phyloP scores from a whole-genome alignment of 2,797 vertebrate genomes.

The Vespertilio murinus region DNA sequence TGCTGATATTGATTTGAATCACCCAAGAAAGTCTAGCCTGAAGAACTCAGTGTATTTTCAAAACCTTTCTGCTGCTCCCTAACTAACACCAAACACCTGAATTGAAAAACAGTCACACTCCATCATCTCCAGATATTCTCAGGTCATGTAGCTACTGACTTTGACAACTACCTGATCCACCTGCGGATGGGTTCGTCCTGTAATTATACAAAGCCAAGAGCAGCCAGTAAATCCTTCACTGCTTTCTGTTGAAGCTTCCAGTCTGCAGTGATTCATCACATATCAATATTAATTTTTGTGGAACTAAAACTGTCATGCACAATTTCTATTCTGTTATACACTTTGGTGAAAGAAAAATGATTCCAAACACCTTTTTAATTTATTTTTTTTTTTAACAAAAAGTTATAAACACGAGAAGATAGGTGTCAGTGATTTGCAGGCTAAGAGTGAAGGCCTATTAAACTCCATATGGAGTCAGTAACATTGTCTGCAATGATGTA shows the following conservation, averaged over 20 bases:
- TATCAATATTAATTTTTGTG: constrained; percentile 64
- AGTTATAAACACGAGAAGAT: constrained; percentile 19
- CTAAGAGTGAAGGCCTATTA: constrained; percentile 35
- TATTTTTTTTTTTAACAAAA: neutral
- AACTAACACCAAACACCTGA: constrained; percentile 15
- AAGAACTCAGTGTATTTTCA: constrained; percentile 51
- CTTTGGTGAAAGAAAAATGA: constrained; percentile 45
- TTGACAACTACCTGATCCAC: constrained; percentile 48
- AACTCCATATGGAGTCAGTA: constrained; percentile 26
- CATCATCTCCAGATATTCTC: constrained; percentile 54
- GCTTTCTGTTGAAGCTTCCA: constrained; percentile 14
- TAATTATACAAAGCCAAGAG: constrained; percentile 61
- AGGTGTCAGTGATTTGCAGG: constrained; percentile 24
- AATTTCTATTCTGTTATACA: constrained; percentile 32
- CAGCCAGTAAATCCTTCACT: constrained; percentile 49
- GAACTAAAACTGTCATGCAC: constrained; percentile 46
- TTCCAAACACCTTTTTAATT: constrained; percentile 41
- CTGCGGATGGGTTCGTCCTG: neutral
- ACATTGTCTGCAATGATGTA: constrained; percentile 16
- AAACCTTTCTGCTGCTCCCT: constrained; percentile 40
- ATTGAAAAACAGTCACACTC: constrained; percentile 58
- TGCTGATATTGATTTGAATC: constrained; percentile 57
- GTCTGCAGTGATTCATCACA: constrained; percentile 49
- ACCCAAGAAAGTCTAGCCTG: constrained; percentile 22
- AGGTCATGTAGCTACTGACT: constrained; percentile 9